Base-by-base conservation (phyloP, 2,797 vertebrate species). In the Lateolabrax maculatus region DNA sequence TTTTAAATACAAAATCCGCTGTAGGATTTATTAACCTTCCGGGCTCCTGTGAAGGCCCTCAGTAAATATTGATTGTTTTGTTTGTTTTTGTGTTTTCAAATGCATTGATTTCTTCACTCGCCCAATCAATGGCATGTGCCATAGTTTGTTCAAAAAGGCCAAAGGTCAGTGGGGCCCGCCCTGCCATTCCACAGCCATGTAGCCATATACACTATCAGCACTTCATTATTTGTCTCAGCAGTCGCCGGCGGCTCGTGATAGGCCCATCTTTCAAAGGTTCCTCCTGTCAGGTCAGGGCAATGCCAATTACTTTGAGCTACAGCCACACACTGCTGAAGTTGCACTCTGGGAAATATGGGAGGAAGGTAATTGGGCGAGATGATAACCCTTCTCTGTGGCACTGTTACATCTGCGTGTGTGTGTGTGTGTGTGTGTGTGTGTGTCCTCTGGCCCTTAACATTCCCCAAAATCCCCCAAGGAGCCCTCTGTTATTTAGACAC, bases 291-390 rank as follows among this genome's bases (percentile, higher is more conserved):
- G 67, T 79, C 77, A 70, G 79, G 73, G 19, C 76, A 72, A 60
- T 27, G 76, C 49, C 89, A 86, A 58, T 91, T 87, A 89, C 58
- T 84, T 37, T 79, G 79, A 87, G 87, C 41, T 73, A 71, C 31
- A 65, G 75, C 75, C 63, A 44, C 74, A 29, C 23, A 5, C 84
- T 60, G 81, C 75, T 80, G 68, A 78, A 81, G 86, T 39, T 85
- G 89, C 90, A 87, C 79, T 90, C 84, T 90, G 90, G 87, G 86
- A 87, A 89, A 85, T 88, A 79, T 74, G 64, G 77, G 64, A 84
- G 78, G 60, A 69, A 79, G 73, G 74, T 92, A 93, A 91, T 91
- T 88, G 87, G 83, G 58, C 55, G 39, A 77, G 83, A 86, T 89
- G 85, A 91, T 90, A 83, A 83, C 60, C 48, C 67, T 77, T 5